phyloP scores from a whole-genome alignment of 1,140 invertebrate genomes.

The Cepaea nemoralis region DNA sequence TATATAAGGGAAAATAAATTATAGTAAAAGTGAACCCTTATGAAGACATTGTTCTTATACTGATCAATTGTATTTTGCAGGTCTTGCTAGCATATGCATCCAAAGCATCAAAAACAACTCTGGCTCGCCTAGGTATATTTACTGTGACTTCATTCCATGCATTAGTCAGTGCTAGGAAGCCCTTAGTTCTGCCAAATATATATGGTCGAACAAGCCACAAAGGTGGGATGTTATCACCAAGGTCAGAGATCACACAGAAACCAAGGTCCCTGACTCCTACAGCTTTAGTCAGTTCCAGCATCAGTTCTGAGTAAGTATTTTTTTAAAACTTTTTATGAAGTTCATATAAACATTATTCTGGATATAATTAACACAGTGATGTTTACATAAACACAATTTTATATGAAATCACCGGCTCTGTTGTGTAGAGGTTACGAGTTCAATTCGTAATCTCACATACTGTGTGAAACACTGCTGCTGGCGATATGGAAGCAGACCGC shows the following conservation, averaged over 20 bases:
- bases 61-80: conserved; percentile 74
- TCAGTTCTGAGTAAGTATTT: conserved; percentile 51
- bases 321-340: too few relatives aligned
- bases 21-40: too few relatives aligned
- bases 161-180: conserved; percentile 89
- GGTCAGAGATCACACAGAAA: conserved; percentile 52
- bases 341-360: too few relatives aligned
- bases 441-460: too few relatives aligned
- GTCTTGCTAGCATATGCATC: conserved; percentile 95
- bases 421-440: too few relatives aligned
- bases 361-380: too few relatives aligned
- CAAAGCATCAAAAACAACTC: conserved; percentile 90
- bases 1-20: too few relatives aligned
- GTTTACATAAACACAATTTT: too few relatives aligned
- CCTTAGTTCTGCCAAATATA: conserved; percentile 62
- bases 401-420: too few relatives aligned
- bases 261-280: conserved; percentile 48
- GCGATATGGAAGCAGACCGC: too few relatives aligned
- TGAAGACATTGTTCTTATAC: neutral
- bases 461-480: too few relatives aligned
- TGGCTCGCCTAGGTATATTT: conserved; percentile 96
- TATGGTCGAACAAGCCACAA: conserved; percentile 61
- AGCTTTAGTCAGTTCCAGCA: conserved; percentile 41
- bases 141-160: conserved; percentile 98
- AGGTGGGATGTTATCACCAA: conserved; percentile 64